Base-by-base conservation (phyloP, 2,113 vertebrate genomes). In the Capra hircus region DNA sequence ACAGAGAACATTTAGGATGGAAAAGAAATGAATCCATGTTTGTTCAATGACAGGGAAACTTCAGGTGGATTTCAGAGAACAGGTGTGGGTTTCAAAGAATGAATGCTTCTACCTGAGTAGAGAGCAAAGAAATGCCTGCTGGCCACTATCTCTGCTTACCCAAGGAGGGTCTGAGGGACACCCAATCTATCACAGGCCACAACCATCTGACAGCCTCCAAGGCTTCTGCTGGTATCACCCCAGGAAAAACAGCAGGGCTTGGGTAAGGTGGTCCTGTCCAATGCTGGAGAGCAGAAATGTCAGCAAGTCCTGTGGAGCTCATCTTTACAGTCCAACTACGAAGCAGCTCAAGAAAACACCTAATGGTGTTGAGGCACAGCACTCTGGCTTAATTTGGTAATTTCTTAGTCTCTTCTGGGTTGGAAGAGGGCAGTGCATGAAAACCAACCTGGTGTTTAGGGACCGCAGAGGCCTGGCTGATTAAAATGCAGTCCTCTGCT, bases 381-480 rank as follows among this genome's bases (percentile, higher is more conserved):
- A 5, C 1, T 28, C 14, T 4, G 27, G 40, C 82, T 77, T 40
- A 13, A 64, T 60, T 7, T 77, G 67, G 45, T 53, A 14, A 89
- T 64, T 93, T 80, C 43, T 16, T 82, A 91, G 0, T 52, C 10
- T 53, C 48, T 81, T 86, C 83, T 57, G 59, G 53, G 53, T 50
- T 78, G n/a, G 62, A 50, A 67, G 23, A 88, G 52, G 27, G 84
- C 7, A 28, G 33, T 16, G 16, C 45, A 14, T 7, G 74, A 40
- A 77, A 71, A 83, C 27, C 62, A 81, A 60, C 64, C 36, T 57
- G 64, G 19, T 6, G 27, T 6, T 48, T 28, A 2, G 15, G 2
- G 33, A 30, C 0, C 0, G 12, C 30, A 19, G 36, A 25, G 36
- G 21, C 33, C 25, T 21, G n/a, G 57, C 59, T 1, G 4, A 12